Percentiles rank a stretch among this genome's conserved stretches.
Conservation (phyloP, 92 coral and sea anemone genomes). For the Muricea muricata region DNA sequence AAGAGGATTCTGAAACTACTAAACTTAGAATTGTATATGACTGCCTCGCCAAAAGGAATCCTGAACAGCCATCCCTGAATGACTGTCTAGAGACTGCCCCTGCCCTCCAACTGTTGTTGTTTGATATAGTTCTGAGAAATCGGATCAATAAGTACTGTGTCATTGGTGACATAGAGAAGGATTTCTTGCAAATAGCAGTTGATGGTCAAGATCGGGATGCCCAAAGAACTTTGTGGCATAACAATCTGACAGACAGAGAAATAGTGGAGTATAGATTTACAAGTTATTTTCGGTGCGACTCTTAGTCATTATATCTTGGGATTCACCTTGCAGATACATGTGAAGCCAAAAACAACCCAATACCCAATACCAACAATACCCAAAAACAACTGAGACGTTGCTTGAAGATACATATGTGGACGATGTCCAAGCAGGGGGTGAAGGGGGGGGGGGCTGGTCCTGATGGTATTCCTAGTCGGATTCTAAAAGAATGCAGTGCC, state of each 20-base stretch:
- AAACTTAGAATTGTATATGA: slow-evolving; percentile 48
- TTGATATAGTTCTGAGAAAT: too few relatives aligned
- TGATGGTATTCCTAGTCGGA: too few relatives aligned
- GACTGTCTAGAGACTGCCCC: slow-evolving; percentile 55
- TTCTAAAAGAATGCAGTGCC: too few relatives aligned
- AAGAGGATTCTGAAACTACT: slow-evolving; percentile 40
- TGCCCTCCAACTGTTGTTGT: not conserved
- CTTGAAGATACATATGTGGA: too few relatives aligned
- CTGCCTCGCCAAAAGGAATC: too few relatives aligned
- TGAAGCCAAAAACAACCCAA: too few relatives aligned
- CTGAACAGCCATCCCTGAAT: slow-evolving; percentile 35
- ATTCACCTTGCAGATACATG: slow-evolving; percentile 64
- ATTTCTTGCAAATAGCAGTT: slow-evolving; percentile 65
- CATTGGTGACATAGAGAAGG: slow-evolving; percentile 66
- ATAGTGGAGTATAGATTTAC: not conserved
- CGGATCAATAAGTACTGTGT: slow-evolving; percentile 19
- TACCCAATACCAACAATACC: too few relatives aligned
- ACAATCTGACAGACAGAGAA: slow-evolving; percentile 59
- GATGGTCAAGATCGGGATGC: slow-evolving; percentile 66
- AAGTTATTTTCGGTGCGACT: slow-evolving; percentile 70
- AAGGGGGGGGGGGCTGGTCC: slow-evolving; percentile 59
- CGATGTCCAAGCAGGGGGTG: slow-evolving; percentile 38
- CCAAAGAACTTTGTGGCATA: too few relatives aligned
- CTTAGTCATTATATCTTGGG: slow-evolving; percentile 72
- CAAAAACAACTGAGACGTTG: too few relatives aligned